Evolutionary conservation across 30 jellyfish, hydroid and myxozoan species (phyloP).

Genomic region (Hydra vulgaris): DNA sequence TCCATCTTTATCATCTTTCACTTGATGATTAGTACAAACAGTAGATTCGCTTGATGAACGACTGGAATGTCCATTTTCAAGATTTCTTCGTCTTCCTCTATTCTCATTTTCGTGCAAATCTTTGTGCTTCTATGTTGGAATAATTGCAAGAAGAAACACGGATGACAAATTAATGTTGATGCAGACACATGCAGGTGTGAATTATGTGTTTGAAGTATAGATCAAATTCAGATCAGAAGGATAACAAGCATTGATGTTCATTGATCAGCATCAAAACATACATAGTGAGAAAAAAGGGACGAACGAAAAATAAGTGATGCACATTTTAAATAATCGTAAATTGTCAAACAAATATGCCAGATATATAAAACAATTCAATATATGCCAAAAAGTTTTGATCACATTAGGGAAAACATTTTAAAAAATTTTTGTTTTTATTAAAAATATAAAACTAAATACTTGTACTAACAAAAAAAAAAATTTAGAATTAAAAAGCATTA

Average conservation of each 20-base stretch:
- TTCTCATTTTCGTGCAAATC: background rate
- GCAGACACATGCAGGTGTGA: background rate
- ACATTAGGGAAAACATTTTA: no score
- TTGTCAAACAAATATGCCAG: background rate
- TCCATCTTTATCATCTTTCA: conserved; percentile 89
- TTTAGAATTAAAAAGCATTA: background rate
- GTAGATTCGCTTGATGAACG: conserved; percentile 5
- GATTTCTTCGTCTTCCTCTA: background rate
- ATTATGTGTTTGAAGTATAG: background rate
- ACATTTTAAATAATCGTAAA: background rate
- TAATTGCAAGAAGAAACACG: background rate
- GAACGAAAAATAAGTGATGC: conserved; percentile 3
- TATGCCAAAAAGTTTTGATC: no score
- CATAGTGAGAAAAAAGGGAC: conserved; percentile 18
- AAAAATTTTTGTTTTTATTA: no score
- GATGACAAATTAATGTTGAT: background rate
- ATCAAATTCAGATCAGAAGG: background rate
- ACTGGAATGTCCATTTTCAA: background rate
- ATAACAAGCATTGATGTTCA: conserved; percentile 14
- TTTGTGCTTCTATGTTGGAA: background rate
- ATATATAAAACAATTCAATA: background rate
- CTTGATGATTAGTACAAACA: conserved; percentile 3
- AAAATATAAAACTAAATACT: no score
- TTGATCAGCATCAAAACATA: conserved; percentile 19
- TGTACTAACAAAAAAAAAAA: background rate